phyloP scores from a whole-genome alignment of 2,113 vertebrate species.

The Argyrosomus japonicus region DNA sequence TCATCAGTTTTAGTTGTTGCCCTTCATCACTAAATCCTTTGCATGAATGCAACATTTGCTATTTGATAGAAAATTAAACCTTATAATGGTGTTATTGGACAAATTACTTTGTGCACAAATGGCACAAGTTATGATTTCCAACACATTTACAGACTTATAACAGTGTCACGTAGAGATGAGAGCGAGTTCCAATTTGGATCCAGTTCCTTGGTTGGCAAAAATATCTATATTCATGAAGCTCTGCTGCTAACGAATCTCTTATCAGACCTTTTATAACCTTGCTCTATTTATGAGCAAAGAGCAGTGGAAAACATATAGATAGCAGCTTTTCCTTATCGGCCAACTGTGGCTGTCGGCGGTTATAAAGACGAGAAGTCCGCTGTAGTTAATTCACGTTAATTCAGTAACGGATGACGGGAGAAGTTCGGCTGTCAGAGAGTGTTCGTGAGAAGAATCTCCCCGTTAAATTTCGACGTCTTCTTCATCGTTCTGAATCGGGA shows the following conservation, averaged over 20 bases:
- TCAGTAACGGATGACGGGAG: not conserved
- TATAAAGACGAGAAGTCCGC: not conserved
- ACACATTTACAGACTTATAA: not conserved
- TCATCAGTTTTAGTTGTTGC: too few relatives aligned
- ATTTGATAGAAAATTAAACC: not conserved
- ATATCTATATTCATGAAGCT: not conserved
- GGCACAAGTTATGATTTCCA: not conserved
- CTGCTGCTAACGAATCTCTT: not conserved
- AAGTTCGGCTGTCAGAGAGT: not conserved
- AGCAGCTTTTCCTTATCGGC: not conserved
- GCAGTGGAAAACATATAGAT: not conserved
- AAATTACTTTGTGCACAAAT: not conserved
- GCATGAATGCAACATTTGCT: too few relatives aligned
- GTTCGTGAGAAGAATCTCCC: not conserved
- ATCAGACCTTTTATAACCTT: not conserved
- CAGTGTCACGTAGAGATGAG: not conserved
- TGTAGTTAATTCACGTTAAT: not conserved
- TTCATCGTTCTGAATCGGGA: not conserved
- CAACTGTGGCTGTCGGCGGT: not conserved
- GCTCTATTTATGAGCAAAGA: not conserved
- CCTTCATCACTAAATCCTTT: not conserved
- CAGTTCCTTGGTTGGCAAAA: not conserved
- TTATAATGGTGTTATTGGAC: not conserved
- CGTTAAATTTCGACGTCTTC: not conserved
- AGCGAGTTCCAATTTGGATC: not conserved